Percentiles rank a stretch among this genome's conserved stretches.
Conservation (phyloP, 1,140 invertebrate genomes). For the Oscheius sp. region DNA sequence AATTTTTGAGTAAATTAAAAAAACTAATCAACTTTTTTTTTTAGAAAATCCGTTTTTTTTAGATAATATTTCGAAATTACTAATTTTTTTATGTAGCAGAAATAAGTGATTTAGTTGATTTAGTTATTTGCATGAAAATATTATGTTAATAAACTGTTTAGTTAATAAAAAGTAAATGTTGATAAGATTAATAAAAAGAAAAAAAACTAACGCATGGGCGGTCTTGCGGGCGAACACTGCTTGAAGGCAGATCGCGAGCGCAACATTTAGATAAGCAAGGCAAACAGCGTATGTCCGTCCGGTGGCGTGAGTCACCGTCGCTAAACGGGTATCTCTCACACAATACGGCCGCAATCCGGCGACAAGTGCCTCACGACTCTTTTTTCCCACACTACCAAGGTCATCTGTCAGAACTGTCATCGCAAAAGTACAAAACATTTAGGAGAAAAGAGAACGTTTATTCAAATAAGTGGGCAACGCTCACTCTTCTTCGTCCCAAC, state of each 20-base stretch:
- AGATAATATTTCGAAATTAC: no score
- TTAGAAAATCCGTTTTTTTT: no score
- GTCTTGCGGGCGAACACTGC: background rate
- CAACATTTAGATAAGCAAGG: constrained; percentile 4
- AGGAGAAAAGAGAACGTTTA: background rate
- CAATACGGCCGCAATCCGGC: constrained; percentile 1
- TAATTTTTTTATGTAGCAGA: no score
- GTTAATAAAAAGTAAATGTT: no score
- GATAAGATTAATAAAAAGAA: no score
- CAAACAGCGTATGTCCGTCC: background rate
- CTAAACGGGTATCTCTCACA: constrained; percentile 1
- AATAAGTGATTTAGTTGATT: no score
- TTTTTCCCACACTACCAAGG: background rate
- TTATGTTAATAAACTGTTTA: no score
- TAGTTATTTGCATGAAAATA: no score
- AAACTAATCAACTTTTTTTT: no score
- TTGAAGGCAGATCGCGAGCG: background rate
- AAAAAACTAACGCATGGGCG: constrained; percentile 1
- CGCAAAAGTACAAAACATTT: background rate
- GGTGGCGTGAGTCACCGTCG: background rate
- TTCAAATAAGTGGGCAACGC: background rate
- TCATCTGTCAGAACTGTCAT: background rate
- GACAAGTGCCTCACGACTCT: constrained; percentile 5
- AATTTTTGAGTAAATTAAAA: no score
- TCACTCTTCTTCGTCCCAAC: background rate